Conservation (phyloP, 2,113 vertebrate genomes). For the Ctenodactylus gundi region DNA sequence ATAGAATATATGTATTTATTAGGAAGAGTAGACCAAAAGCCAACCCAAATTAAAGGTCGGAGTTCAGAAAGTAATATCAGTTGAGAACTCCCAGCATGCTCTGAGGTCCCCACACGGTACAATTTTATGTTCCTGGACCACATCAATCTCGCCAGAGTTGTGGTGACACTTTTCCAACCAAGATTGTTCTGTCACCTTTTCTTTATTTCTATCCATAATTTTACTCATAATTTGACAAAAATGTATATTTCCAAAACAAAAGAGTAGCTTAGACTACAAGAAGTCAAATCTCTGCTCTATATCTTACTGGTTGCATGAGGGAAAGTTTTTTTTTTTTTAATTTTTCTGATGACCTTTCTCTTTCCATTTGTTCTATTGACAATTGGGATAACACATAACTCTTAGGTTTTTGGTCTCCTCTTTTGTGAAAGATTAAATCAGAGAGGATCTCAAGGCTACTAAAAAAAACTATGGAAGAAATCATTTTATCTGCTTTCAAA, state of each 20-base stretch:
- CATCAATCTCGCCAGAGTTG: fast-evolving
- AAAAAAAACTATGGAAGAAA: background rate
- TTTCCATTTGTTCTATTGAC: background rate
- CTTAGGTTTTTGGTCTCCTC: background rate
- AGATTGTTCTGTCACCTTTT: background rate
- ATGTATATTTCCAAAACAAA: background rate
- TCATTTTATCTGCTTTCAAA: background rate
- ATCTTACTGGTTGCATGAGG: background rate
- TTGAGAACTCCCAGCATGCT: background rate
- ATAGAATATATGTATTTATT: background rate
- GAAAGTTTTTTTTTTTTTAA: background rate
- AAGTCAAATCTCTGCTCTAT: background rate
- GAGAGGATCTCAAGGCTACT: background rate
- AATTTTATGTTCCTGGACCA: fast-evolving
- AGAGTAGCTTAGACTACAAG: background rate
- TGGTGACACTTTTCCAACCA: too few species aligned
- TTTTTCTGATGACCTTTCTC: background rate
- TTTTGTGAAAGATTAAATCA: background rate
- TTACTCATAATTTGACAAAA: background rate
- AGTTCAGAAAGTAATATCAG: background rate
- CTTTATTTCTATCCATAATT: background rate
- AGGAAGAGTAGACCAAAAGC: background rate
- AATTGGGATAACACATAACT: background rate
- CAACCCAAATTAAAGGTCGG: background rate
- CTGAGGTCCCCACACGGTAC: background rate